A percentile compares a stretch with the other conserved stretches of the same genome.
Conservation (phyloP, 2,113 vertebrate genomes). For the Seriola dumerili region DNA sequence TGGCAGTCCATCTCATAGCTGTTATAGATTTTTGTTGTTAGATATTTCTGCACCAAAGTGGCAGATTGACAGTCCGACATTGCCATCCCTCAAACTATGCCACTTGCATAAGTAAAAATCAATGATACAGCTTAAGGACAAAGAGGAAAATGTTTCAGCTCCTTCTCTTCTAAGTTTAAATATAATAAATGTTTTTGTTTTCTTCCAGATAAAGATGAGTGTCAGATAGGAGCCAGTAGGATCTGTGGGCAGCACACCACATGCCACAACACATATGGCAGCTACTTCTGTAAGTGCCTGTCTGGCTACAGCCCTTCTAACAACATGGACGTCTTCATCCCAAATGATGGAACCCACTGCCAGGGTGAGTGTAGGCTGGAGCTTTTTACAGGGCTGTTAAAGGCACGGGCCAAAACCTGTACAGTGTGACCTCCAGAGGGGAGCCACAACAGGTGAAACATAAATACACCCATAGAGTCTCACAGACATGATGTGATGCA, state of each 20-base stretch:
- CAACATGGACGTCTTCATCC: conserved; percentile 91
- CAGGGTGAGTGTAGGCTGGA: conserved; percentile 82
- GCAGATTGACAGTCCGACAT: not conserved
- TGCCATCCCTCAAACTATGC: too few species aligned
- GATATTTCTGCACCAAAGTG: not conserved
- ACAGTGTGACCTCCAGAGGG: too few species aligned
- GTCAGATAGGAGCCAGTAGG: conserved; percentile 87
- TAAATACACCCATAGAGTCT: not conserved
- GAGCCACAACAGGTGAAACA: too few species aligned
- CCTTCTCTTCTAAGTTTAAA: not conserved
- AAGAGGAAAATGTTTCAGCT: not conserved
- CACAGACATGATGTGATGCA: not conserved
- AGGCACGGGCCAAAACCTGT: too few species aligned
- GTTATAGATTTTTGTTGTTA: not conserved
- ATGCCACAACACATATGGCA: conserved; percentile 94
- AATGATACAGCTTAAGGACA: not conserved
- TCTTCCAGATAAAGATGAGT: conserved; percentile 94
- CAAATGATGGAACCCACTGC: conserved; percentile 95
- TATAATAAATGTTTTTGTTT: conserved; percentile 3
- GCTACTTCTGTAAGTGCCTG: conserved; percentile 93
- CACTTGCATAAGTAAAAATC: not conserved
- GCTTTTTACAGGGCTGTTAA: too few species aligned
- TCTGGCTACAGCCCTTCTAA: conserved; percentile 92
- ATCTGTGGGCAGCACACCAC: conserved; percentile 92
- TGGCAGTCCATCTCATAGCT: not conserved